Percentiles rank a stretch among this genome's conserved stretches.
Evolutionary conservation across 2,113 vertebrate genomes (phyloP).

Genomic region (Oreotrochilus melanogaster): DNA sequence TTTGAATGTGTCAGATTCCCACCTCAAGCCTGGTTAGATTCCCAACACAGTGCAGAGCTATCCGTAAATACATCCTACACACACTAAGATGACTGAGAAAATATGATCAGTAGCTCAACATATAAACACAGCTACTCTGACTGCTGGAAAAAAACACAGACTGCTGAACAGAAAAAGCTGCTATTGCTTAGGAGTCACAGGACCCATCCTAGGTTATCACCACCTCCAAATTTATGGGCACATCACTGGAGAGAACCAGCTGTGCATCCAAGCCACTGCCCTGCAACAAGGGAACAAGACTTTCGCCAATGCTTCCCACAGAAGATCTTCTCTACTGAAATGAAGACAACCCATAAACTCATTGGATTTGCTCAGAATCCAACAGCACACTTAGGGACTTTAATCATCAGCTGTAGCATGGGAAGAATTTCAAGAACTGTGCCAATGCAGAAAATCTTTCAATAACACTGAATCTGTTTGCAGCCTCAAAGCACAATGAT

Average conservation of each 20-base stretch:
- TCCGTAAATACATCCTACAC: neutral
- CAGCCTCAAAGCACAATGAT: neutral
- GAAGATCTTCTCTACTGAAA: neutral
- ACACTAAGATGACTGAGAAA: neutral
- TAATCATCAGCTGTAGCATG: neutral
- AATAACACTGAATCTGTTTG: neutral
- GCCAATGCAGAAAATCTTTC: neutral
- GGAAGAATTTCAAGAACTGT: neutral
- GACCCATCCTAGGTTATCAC: neutral
- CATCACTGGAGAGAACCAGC: neutral
- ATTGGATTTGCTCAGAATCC: neutral
- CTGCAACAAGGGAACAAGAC: neutral
- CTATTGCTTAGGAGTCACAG: neutral
- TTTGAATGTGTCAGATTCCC: neutral
- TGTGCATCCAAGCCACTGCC: neutral
- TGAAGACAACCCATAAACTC: rapidly evolving
- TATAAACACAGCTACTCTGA: neutral
- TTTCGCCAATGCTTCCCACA: neutral
- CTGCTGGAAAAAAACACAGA: neutral
- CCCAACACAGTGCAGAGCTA: neutral
- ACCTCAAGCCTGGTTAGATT: neutral
- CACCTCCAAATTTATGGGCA: neutral
- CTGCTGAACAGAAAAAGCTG: neutral
- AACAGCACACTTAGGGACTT: neutral
- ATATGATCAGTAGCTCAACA: neutral